Conservation (phyloP, 2,113 vertebrate genomes). For the Rhodinocichla rosea region DNA sequence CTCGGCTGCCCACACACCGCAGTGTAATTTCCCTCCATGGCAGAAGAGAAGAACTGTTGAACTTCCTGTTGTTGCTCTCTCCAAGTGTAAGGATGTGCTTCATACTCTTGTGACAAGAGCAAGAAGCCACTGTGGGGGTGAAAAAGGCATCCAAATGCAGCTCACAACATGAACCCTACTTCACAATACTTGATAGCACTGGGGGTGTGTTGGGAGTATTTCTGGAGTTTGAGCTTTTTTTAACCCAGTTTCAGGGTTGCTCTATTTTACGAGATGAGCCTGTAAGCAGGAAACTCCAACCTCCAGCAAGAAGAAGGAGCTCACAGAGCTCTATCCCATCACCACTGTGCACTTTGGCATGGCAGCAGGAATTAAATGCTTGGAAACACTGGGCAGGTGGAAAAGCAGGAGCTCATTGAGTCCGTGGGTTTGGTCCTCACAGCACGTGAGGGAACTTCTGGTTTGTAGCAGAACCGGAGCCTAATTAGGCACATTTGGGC, state of each 20-base stretch:
- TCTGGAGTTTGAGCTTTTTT: not conserved
- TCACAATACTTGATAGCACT: not conserved
- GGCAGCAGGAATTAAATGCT: not conserved
- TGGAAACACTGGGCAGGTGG: not conserved
- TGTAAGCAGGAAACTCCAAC: not conserved
- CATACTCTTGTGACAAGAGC: not conserved
- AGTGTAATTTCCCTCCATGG: not conserved
- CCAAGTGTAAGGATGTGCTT: not conserved
- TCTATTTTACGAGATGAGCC: not conserved
- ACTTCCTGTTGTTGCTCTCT: not conserved
- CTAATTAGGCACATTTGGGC: not conserved
- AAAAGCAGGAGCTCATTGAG: not conserved
- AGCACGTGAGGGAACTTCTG: not conserved
- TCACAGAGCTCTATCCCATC: not conserved
- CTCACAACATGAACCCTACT: not conserved
- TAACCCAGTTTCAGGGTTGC: not conserved
- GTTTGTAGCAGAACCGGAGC: not conserved
- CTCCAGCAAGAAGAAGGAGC: not conserved
- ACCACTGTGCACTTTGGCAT: rapidly evolving
- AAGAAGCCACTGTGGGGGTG: not conserved
- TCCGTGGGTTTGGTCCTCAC: not conserved
- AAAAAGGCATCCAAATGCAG: not conserved
- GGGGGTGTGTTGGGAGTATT: not conserved
- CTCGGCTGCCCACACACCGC: not conserved
- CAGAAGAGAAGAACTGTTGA: not conserved